Conservation (phyloP, 2,797 vertebrate genomes). For the Notamacropus eugenii region DNA sequence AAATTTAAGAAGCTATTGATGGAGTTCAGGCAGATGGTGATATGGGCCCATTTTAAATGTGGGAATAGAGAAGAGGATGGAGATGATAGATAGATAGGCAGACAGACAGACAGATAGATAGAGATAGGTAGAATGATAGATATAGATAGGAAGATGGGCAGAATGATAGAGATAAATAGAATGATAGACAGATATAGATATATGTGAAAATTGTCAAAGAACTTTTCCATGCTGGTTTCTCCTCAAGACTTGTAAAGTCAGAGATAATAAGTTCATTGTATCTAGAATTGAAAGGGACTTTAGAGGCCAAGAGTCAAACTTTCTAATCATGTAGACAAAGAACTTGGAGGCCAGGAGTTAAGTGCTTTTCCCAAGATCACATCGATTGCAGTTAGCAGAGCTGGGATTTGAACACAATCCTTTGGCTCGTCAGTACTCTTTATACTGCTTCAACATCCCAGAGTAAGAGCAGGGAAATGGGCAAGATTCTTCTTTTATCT, state of each 20-base stretch:
- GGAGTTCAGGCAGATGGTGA: neutral
- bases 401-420: neutral
- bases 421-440: neutral
- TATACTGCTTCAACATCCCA: neutral
- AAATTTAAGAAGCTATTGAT: neutral
- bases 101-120: no score
- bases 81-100: no score
- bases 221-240: neutral
- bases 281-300: neutral
- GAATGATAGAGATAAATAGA: no score
- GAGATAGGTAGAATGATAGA: no score
- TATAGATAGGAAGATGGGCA: no score
- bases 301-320: neutral
- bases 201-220: neutral
- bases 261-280: neutral
- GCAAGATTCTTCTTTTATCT: neutral
- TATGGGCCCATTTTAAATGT: neutral
- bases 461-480: neutral
- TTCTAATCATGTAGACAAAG: neutral
- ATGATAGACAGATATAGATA: neutral
- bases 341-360: neutral
- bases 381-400: neutral
- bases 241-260: neutral
- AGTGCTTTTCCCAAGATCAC: neutral
- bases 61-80: neutral